Conservation (phyloP, 2,797 vertebrate species). For the Mergus octosetaceus region DNA sequence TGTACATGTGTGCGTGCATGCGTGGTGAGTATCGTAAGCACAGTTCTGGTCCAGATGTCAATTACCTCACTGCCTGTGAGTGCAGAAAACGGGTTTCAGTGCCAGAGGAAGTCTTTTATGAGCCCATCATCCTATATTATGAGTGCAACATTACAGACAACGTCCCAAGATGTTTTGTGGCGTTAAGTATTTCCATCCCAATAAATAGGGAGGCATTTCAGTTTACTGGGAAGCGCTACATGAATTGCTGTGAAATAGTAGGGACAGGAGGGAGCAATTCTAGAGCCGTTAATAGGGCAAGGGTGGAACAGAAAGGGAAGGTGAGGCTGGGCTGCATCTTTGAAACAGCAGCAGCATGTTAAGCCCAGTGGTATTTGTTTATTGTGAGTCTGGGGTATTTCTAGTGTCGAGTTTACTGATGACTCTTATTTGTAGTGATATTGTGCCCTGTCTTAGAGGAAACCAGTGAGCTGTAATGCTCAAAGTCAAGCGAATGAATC, state of each 20-base stretch:
- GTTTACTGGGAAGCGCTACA: background rate
- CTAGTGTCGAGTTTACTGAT: background rate
- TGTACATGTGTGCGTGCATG: accelerated
- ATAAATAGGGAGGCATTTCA: background rate
- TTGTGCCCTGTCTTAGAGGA: background rate
- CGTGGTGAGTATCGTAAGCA: background rate
- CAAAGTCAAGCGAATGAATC: background rate
- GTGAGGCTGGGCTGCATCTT: background rate
- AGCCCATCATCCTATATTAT: background rate
- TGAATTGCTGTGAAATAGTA: background rate
- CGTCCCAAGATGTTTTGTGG: background rate
- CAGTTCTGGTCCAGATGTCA: background rate
- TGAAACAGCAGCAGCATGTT: accelerated
- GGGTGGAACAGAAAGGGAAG: background rate
- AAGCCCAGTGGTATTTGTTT: background rate
- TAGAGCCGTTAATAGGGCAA: background rate
- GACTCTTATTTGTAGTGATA: background rate
- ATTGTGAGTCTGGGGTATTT: background rate
- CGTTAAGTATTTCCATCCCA: background rate
- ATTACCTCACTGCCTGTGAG: background rate
- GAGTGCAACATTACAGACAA: background rate
- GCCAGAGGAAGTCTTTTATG: background rate
- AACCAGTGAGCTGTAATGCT: background rate
- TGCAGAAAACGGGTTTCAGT: background rate
- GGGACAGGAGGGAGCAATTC: background rate